phyloP scores from a whole-genome alignment of 2,888 invertebrate genomes.

The Lepeophtheirus nordmannii region DNA sequence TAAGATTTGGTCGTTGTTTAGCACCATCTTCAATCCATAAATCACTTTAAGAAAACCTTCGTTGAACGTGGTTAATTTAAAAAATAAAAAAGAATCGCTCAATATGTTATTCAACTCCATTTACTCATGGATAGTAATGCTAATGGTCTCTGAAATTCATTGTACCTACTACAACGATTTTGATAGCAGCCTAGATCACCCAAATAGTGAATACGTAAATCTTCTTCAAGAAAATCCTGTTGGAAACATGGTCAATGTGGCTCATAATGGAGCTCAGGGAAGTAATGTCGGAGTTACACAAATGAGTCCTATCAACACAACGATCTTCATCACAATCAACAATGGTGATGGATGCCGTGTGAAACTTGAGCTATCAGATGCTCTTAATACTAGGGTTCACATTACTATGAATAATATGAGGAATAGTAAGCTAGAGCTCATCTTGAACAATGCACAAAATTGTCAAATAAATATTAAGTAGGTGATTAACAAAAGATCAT shows the following conservation, averaged over 20 bases:
- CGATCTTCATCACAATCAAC: conserved; percentile 7
- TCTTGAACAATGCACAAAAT: not conserved
- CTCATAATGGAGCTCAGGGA: not conserved
- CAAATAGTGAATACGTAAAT: not conserved
- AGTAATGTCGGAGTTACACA: not conserved
- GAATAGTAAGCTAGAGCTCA: not conserved
- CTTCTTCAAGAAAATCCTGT: not conserved
- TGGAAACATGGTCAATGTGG: not conserved
- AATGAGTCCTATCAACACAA: not conserved
- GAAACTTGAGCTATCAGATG: not conserved
- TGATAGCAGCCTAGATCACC: not conserved
- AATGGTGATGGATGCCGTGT: not conserved
- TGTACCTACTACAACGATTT: not conserved
- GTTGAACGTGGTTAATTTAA: no score
- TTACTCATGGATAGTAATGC: no score
- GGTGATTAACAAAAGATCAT: not conserved
- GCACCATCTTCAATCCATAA: no score
- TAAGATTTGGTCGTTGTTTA: no score
- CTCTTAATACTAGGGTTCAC: not conserved
- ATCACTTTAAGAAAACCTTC: no score
- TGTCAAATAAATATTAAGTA: not conserved
- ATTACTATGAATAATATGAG: not conserved
- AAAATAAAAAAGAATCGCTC: no score
- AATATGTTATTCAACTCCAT: no score
- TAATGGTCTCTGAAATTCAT: not conserved